These are phyloP conservation scores for Anseranas semipalmata DNA, from an alignment of 2,113 vertebrate genomes.

Conservation along the genomic window DNA sequence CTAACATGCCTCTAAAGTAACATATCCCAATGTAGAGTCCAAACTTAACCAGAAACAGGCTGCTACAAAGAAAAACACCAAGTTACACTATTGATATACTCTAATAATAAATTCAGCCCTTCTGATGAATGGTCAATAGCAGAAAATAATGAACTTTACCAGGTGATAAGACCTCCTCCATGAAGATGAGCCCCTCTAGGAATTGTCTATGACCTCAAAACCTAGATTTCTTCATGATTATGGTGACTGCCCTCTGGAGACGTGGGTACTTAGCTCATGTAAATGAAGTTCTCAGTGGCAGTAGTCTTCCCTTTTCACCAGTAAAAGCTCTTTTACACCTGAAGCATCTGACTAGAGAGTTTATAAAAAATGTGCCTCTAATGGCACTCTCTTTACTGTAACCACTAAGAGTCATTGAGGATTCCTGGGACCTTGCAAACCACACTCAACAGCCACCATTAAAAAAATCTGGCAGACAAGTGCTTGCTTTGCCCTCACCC, in stretches of 20 bases:
- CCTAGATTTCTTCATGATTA: fast-evolving
- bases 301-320: background rate
- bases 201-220: background rate
- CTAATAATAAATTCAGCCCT: background rate
- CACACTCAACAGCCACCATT: background rate
- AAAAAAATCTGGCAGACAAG: background rate
- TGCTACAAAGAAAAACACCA: background rate
- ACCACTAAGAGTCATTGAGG: background rate
- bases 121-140: background rate
- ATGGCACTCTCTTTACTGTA: background rate
- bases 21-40: background rate
- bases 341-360: background rate
- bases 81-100: background rate
- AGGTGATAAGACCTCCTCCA: background rate
- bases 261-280: background rate
- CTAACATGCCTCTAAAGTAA: background rate
- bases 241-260: background rate
- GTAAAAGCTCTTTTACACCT: background rate
- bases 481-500: background rate
- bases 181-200: background rate
- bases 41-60: background rate
- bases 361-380: background rate
- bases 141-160: background rate
- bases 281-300: background rate
- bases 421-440: background rate